phyloP scores from a whole-genome alignment of 2,888 invertebrate species.

The Cataglyphis altisquamis region DNA sequence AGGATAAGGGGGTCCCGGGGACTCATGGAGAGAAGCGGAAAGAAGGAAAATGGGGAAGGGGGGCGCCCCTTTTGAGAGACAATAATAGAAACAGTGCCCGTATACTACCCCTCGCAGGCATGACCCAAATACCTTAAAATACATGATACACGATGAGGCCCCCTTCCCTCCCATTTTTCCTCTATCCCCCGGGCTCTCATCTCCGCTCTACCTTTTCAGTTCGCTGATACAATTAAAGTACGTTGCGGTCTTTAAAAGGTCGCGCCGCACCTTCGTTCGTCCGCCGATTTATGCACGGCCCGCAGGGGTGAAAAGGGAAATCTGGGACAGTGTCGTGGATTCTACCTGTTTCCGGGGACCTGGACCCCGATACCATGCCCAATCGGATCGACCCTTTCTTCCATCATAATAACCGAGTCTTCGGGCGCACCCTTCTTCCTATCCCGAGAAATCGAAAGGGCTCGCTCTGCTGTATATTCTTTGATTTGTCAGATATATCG shows the following conservation, averaged over 20 bases:
- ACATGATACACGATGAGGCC: constrained; percentile 78
- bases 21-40: neutral
- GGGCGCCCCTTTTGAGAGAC: constrained; percentile 82
- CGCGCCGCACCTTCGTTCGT: constrained; percentile 61
- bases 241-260: constrained; percentile 81
- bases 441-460: constrained; percentile 36
- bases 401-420: constrained; percentile 63
- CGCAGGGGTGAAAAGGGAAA: constrained; percentile 73
- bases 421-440: constrained; percentile 12
- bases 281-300: constrained; percentile 77
- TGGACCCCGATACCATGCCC: constrained; percentile 25
- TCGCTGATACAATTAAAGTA: constrained; percentile 84
- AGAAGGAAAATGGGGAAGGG: constrained; percentile 52
- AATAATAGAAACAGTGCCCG: constrained; percentile 85
- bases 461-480: constrained; percentile 57
- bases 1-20: constrained; percentile 47
- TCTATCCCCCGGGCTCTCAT: constrained; percentile 28
- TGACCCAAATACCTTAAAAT: constrained; percentile 80
- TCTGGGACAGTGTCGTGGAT: constrained; percentile 70
- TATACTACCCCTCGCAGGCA: constrained; percentile 73
- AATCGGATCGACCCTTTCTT: constrained; percentile 63
- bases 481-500: constrained; percentile 71
- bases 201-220: constrained; percentile 34
- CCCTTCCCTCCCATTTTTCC: constrained; percentile 22
- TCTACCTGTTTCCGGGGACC: constrained; percentile 65